Conservation (phyloP, 2,113 vertebrate species). For the cattle (Bos taurus) region ARS-UCD2.0 NC_037338.1:80222501-80223000, state of each 20-base stretch:
- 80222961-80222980: background rate
- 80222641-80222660: background rate
- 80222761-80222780: background rate
- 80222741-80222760: background rate
- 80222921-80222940: background rate
- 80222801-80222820: background rate
- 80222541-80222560: background rate
- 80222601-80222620: background rate
- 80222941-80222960: background rate
- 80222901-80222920: background rate
- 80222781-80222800: background rate
- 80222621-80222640: background rate
- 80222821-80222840: background rate
- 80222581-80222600: background rate
- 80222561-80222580: background rate
- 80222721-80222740: background rate
- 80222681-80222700: background rate
- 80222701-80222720: background rate
- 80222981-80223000: background rate
- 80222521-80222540: background rate
- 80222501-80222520: background rate
- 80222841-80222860: background rate
- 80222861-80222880: background rate
- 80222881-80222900: background rate
- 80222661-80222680: background rate